Evolutionary conservation across 2,797 vertebrate species (phyloP), one percentile per base, ranked within the genome.

Genomic region (Benthosema pterotum): DNA sequence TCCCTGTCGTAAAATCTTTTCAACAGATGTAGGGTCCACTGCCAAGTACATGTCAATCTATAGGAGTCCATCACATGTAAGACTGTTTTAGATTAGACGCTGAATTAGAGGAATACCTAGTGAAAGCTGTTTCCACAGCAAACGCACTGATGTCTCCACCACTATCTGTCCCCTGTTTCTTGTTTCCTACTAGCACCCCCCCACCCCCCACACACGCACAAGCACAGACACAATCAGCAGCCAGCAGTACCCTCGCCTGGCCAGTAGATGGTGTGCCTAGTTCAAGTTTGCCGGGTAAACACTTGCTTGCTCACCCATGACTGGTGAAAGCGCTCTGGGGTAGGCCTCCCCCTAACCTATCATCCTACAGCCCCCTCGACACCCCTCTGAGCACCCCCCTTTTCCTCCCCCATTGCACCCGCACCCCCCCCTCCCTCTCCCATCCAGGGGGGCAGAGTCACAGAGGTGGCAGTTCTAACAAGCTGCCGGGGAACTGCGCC

Each of bases 381-480:
- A 77, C 71, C 77, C 88, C 80, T 77, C 73, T 70, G 83, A 86
- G 87, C 76, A 81, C 78, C 87, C 87, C 76, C 84, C 9, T 38
- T 85, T 79, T 79, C 86, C 80, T 79, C 74, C 74, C 75, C 79
- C 83, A 74, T 81, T 74, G 47, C 79, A 79, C 77, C 50, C 64
- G 15, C 55, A 22, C 6, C 64, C 60, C 53, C 63, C 71, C 49
- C 49, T 49, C 63, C 58, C 71, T 61, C 72, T 80, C 89, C 32
- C 82, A 86, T 88, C 91, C 89, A 92, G 89, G 89, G 32, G 92
- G 91, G 89, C 88, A 91, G 80, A 91, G 90, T 92, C 91, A 91
- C 83, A 51, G 86, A 90, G 91, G 90, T 93, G 91, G 91, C 91
- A 92, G 91, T 91, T 91, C 90, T 93, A 93, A 93, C 91, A 93